Evolutionary conservation across 2,113 vertebrate genomes (phyloP).

Genomic region (Corythoichthys haematopterus): DNA sequence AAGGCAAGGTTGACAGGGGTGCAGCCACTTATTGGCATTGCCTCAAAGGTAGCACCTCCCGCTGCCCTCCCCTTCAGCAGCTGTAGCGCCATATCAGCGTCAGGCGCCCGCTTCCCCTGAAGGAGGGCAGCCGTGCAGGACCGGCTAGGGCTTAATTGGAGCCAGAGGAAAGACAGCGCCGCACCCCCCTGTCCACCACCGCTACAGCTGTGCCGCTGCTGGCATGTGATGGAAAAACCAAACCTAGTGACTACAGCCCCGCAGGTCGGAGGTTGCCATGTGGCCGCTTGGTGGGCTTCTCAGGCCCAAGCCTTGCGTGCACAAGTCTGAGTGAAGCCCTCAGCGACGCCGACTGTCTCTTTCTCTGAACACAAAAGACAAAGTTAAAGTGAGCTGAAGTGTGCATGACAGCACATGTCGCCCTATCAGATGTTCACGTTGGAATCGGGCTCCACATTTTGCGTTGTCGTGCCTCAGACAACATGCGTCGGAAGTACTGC

Average conservation of each 20-base stretch:
- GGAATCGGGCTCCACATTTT: not conserved
- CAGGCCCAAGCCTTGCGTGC: constrained; percentile 23
- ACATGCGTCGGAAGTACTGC: not conserved
- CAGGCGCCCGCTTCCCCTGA: constrained; percentile 47
- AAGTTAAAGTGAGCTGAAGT: constrained; percentile 16
- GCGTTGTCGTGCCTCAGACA: not conserved
- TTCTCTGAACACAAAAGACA: not conserved
- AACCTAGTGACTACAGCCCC: constrained; percentile 38
- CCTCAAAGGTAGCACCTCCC: constrained; percentile 64
- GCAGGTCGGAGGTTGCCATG: constrained; percentile 54
- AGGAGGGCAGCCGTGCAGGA: constrained; percentile 33
- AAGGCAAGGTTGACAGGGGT: constrained; percentile 62
- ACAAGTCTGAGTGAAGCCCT: constrained; percentile 37
- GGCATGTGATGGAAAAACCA: constrained; percentile 53
- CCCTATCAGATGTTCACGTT: not conserved
- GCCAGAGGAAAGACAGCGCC: constrained; percentile 43
- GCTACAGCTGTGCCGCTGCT: constrained; percentile 61
- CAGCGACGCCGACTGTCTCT: constrained; percentile 38
- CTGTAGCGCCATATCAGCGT: constrained; percentile 72
- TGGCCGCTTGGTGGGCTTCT: constrained; percentile 40
- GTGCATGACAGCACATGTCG: constrained; percentile 1
- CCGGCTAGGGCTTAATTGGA: constrained; percentile 62
- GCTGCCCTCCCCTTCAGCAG: constrained; percentile 71
- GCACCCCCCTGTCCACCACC: constrained; percentile 9
- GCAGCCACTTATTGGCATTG: constrained; percentile 67